Evolutionary conservation across 2,113 vertebrate genomes (phyloP).

Genomic region (Protobothrops flavoviridis): DNA sequence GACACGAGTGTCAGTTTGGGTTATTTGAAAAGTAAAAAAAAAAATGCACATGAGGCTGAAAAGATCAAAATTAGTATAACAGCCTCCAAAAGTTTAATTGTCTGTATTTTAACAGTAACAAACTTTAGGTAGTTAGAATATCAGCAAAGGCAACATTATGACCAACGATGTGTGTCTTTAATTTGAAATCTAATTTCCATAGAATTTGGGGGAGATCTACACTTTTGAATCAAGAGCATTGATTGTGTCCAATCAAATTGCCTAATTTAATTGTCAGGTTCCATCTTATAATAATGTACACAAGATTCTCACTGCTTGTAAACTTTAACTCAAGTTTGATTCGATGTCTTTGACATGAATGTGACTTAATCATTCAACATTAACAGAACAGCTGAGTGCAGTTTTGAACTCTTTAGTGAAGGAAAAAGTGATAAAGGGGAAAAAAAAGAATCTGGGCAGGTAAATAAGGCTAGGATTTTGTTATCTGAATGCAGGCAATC

Average conservation of each 20-base stretch:
- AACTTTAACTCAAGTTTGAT: neutral
- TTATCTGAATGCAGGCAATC: neutral
- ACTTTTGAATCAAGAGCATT: neutral
- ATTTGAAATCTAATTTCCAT: neutral
- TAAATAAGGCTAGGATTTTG: neutral
- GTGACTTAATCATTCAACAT: too few relatives aligned
- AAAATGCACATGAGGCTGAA: slow-evolving; percentile 33
- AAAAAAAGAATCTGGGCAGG: neutral
- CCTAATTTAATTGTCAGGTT: neutral
- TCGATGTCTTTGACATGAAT: neutral
- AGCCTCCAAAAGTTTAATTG: slow-evolving; percentile 45
- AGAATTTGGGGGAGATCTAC: slow-evolving; percentile 2
- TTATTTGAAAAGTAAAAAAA: slow-evolving; percentile 44
- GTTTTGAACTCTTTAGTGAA: neutral
- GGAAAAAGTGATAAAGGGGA: neutral
- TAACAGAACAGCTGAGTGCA: neutral
- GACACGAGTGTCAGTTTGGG: slow-evolving; percentile 35
- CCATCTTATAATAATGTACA: neutral
- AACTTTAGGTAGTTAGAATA: slow-evolving; percentile 28
- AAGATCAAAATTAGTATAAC: slow-evolving; percentile 55
- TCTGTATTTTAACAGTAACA: slow-evolving; percentile 3
- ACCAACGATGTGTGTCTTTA: neutral
- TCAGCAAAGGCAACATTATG: neutral
- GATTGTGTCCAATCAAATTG: neutral
- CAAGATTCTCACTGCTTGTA: neutral